Percentiles rank a stretch among this genome's conserved stretches.
Evolutionary conservation across 2,888 invertebrate genomes (phyloP).

Genomic region (Pollenia griseotomentosa): DNA sequence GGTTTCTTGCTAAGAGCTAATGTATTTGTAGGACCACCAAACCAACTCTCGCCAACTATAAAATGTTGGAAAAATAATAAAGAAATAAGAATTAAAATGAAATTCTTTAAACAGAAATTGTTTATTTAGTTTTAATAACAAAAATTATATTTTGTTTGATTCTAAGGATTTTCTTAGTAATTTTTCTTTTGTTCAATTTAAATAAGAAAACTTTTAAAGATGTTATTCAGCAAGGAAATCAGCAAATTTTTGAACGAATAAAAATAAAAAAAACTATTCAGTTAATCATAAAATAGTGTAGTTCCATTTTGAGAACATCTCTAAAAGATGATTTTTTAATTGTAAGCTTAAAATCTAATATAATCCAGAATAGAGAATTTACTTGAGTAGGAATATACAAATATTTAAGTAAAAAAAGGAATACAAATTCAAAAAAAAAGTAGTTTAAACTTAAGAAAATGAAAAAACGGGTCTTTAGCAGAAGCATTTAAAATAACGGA

Average conservation of each 20-base stretch:
- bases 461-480: conserved; percentile 32
- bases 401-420: conserved; percentile 51
- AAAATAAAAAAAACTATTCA: conserved; percentile 61
- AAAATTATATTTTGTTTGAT: conserved; percentile 52
- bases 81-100: conserved; percentile 62
- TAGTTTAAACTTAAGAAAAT: conserved; percentile 48
- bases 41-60: conserved; percentile 75
- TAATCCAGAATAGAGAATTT: conserved; percentile 36
- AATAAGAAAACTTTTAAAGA: conserved; percentile 36
- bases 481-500: conserved; percentile 22
- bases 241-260: conserved; percentile 50
- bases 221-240: background rate
- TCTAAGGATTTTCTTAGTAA: conserved; percentile 9
- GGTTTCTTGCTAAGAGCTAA: conserved; percentile 56
- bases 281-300: conserved; percentile 34
- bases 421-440: conserved; percentile 51
- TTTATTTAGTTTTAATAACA: conserved; percentile 66
- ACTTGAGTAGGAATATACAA: conserved; percentile 53
- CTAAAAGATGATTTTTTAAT: conserved; percentile 34
- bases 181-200: conserved; percentile 14
- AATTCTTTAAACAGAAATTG: conserved; percentile 63
- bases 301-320: conserved; percentile 39
- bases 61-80: conserved; percentile 70
- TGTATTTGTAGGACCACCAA: conserved; percentile 57
- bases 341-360: conserved; percentile 65